Conservation (phyloP, 2,797 vertebrate genomes). For the Champsocephalus esox region DNA sequence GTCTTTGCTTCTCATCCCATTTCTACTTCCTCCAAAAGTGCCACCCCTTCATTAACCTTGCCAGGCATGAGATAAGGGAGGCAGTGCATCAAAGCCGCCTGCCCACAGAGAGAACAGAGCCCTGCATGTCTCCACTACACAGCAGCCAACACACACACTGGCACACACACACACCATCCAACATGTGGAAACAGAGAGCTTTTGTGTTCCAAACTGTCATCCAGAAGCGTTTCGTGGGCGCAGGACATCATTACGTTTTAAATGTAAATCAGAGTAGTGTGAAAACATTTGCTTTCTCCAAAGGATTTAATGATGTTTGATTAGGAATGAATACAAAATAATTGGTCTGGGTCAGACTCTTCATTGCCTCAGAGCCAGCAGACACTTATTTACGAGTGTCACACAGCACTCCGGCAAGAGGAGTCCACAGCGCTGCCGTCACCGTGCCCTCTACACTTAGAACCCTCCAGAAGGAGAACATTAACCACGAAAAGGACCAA, state of each 20-base stretch:
- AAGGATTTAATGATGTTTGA: conserved; percentile 59
- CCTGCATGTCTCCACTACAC: conserved; percentile 74
- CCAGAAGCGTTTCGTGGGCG: conserved; percentile 46
- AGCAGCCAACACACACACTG: conserved; percentile 77
- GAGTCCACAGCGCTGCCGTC: conserved; percentile 47
- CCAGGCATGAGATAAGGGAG: conserved; percentile 88
- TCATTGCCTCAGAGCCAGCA: conserved; percentile 31
- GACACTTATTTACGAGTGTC: conserved; percentile 40
- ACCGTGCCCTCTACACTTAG: conserved; percentile 53
- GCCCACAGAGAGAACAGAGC: conserved; percentile 84
- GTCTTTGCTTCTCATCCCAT: conserved; percentile 87
- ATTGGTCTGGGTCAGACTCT: conserved; percentile 58
- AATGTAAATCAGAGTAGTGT: conserved; percentile 50
- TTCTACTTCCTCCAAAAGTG: conserved; percentile 88
- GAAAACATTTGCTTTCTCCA: conserved; percentile 52
- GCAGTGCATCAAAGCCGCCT: conserved; percentile 86
- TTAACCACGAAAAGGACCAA: conserved; percentile 71
- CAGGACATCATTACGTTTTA: conserved; percentile 56
- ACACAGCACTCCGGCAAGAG: conserved; percentile 25
- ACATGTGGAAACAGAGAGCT: conserved; percentile 55
- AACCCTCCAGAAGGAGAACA: conserved; percentile 59
- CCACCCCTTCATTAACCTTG: conserved; percentile 91
- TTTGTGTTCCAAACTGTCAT: conserved; percentile 76
- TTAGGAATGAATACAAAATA: conserved; percentile 52
- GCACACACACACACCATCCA: conserved; percentile 60